Percentiles rank a stretch among this genome's conserved stretches.
phyloP scores from a whole-genome alignment of 2,888 invertebrate species.

The Galeopsomyia nigrocyanea region DNA sequence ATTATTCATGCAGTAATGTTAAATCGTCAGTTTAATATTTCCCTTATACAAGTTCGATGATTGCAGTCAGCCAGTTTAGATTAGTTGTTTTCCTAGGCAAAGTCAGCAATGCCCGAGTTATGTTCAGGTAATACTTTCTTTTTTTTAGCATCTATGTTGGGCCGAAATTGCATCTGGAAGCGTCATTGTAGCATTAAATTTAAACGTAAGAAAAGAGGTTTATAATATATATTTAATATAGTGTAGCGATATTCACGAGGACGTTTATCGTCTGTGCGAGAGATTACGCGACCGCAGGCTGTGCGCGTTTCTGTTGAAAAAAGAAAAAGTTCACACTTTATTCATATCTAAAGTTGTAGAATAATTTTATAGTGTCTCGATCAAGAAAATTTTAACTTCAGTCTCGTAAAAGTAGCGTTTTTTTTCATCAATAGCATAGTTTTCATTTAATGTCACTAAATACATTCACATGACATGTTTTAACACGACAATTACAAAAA shows the following conservation, averaged over 20 bases:
- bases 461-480: no score
- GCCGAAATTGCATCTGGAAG: conserved; percentile 40
- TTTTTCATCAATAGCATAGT: no score
- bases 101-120: conserved; percentile 22
- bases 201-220: conserved; percentile 45
- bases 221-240: conserved; percentile 44
- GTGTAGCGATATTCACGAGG: conserved; percentile 7
- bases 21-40: conserved; percentile 10
- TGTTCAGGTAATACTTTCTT: conserved; percentile 3
- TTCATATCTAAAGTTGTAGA: conserved; percentile 9
- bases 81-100: conserved; percentile 36
- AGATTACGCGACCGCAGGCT: conserved; percentile 46
- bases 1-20: no score
- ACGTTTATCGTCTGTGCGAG: conserved; percentile 35
- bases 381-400: not conserved
- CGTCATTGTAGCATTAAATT: conserved; percentile 37
- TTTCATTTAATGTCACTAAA: no score
- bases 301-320: conserved; percentile 37
- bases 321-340: conserved; percentile 13
- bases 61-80: conserved; percentile 42
- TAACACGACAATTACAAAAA: no score
- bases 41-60: conserved; percentile 1
- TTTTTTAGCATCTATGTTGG: conserved; percentile 33
- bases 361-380: conserved; percentile 23
- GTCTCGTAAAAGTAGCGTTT: no score